These are phyloP conservation scores for Resseliella maxima DNA, from an alignment of 2,888 invertebrate species.

Conservation along the genomic window DNA sequence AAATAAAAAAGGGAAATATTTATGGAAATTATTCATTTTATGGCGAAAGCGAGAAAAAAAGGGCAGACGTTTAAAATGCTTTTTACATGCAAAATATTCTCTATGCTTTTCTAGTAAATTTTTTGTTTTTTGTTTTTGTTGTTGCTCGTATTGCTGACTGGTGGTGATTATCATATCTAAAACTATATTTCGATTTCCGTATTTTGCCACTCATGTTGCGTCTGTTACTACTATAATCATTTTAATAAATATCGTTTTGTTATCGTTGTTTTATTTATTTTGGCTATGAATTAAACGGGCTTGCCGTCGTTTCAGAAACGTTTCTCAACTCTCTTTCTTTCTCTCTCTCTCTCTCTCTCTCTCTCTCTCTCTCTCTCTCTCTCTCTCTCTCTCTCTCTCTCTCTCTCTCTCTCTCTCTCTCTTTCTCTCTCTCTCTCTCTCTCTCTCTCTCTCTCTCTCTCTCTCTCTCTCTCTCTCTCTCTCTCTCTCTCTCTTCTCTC, in stretches of 20 bases:
- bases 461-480: neutral
- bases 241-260: neutral
- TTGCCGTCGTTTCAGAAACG: too few species aligned
- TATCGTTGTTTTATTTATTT: neutral
- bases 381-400: neutral
- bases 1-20: neutral
- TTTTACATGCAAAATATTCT: neutral
- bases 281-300: neutral
- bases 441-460: neutral
- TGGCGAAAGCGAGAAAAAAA: neutral
- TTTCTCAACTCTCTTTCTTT: neutral
- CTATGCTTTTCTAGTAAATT: neutral
- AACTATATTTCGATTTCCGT: neutral
- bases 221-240: neutral
- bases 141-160: neutral
- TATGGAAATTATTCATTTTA: conserved; percentile 26
- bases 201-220: neutral
- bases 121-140: neutral
- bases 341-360: neutral
- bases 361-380: neutral
- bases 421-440: neutral
- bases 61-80: neutral
- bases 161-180: conserved; percentile 17
- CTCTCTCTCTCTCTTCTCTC: neutral
- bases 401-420: neutral